phyloP scores from a whole-genome alignment of 2,797 vertebrate genomes.

The Pseudochirops corinnae region DNA sequence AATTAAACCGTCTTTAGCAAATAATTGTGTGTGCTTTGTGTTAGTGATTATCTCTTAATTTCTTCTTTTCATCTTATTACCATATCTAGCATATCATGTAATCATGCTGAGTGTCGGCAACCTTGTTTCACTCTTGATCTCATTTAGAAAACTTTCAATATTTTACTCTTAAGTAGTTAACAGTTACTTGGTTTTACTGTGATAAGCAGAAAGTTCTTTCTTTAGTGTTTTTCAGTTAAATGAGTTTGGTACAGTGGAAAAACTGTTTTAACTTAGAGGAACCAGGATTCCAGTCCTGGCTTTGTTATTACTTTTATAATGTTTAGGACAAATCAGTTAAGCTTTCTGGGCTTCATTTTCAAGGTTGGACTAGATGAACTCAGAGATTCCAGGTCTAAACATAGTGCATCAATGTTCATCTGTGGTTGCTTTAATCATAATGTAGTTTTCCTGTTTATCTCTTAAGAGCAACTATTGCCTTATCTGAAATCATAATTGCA shows the following conservation, averaged over 20 bases:
- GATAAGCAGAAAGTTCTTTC: constrained; percentile 3
- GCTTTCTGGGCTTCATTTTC: neutral
- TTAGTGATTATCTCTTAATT: neutral
- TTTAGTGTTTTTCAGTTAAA: neutral
- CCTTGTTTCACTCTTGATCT: neutral
- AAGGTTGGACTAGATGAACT: neutral
- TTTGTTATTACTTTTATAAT: neutral
- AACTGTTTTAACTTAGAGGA: neutral
- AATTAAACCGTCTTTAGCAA: neutral
- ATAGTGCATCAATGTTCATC: neutral
- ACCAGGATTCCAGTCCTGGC: neutral
- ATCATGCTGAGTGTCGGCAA: neutral
- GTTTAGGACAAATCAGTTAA: neutral
- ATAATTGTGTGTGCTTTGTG: neutral
- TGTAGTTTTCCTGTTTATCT: neutral
- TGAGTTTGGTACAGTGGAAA: neutral
- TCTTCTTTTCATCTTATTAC: neutral
- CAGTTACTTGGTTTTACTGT: neutral
- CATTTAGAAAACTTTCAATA: neutral
- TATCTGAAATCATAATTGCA: neutral
- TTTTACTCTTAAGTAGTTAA: constrained; percentile 9
- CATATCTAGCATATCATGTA: neutral
- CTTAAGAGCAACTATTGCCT: neutral
- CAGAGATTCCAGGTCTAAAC: neutral
- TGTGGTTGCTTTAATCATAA: neutral